Conservation (phyloP, 2,113 vertebrate genomes). For the Pheucticus melanocephalus region DNA sequence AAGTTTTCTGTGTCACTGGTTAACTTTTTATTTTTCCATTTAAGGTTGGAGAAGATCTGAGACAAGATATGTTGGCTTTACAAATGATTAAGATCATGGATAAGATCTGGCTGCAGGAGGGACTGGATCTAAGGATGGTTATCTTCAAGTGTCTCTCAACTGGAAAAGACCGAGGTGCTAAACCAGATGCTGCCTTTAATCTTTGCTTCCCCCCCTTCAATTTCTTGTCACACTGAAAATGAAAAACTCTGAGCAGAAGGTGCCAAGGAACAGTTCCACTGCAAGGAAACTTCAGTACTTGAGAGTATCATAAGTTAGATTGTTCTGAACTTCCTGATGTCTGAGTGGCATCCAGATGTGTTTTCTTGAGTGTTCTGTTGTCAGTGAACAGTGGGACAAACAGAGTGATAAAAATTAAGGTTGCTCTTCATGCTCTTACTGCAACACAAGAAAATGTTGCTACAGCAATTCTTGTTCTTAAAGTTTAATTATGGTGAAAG, state of each 20-base stretch:
- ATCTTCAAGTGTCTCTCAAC: slow-evolving; percentile 98
- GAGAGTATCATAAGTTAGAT: not conserved
- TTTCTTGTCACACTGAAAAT: not conserved
- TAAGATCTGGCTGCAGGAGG: slow-evolving; percentile 97
- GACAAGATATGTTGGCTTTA: slow-evolving; percentile 97
- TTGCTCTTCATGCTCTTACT: not conserved
- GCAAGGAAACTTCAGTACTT: not conserved
- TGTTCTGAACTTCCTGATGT: not conserved
- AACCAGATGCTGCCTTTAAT: not conserved
- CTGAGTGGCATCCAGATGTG: not conserved
- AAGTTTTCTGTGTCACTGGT: not conserved
- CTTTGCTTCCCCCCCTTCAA: not conserved
- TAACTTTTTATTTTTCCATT: not conserved
- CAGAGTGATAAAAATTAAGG: not conserved
- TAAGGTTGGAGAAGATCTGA: slow-evolving; percentile 95
- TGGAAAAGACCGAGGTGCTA: slow-evolving; percentile 90
- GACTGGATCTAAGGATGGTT: slow-evolving; percentile 94
- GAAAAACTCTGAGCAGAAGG: not conserved
- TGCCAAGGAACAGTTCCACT: not conserved
- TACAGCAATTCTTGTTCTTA: not conserved
- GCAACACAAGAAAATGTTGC: not conserved
- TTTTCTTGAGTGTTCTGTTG: not conserved
- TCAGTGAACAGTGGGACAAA: not conserved
- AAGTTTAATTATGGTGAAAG: not conserved
- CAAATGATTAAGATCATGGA: slow-evolving; percentile 99